A percentile compares a stretch with the other conserved stretches of the same genome.
phyloP scores from a whole-genome alignment of 92 coral and sea anemone species.

The Hydrozoanthus gracilis region DNA sequence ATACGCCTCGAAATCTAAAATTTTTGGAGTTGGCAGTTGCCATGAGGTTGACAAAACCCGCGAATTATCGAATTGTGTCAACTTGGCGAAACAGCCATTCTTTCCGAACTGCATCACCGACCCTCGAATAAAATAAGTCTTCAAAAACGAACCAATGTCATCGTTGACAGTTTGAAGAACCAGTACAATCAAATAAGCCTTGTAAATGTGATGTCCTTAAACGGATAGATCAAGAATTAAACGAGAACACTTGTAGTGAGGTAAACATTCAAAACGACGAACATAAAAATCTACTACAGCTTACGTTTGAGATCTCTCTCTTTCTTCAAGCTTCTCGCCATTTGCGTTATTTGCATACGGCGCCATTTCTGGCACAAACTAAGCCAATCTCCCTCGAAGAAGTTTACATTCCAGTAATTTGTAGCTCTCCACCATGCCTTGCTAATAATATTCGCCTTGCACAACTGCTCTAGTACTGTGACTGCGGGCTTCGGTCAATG shows the following conservation, averaged over 20 bases:
- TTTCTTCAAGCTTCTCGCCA: slow-evolving; percentile 25
- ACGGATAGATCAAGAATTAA: not conserved
- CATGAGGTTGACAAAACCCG: not conserved
- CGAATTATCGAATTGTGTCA: not conserved
- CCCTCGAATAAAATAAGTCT: not conserved
- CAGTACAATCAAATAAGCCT: not conserved
- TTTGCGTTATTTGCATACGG: slow-evolving; percentile 32
- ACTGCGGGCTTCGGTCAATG: slow-evolving; percentile 51
- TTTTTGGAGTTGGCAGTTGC: too few species aligned
- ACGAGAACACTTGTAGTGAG: not conserved
- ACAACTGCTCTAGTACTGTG: slow-evolving; percentile 15
- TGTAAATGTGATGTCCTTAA: not conserved
- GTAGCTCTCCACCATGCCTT: slow-evolving; percentile 31
- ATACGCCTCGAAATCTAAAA: too few species aligned
- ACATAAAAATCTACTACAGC: slow-evolving; percentile 1
- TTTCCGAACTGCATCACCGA: not conserved
- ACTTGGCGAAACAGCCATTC: not conserved
- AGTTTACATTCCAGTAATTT: slow-evolving; percentile 37
- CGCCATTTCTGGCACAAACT: slow-evolving; percentile 37
- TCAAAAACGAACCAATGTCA: not conserved
- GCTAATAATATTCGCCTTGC: not conserved
- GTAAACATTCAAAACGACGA: not conserved
- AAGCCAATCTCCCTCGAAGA: not conserved
- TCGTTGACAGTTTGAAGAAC: slow-evolving; percentile 4
- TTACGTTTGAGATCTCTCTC: slow-evolving; percentile 39